Evolutionary conservation across 2,888 invertebrate species (phyloP).

Genomic region (Lordiphosa andalusiaca): DNA sequence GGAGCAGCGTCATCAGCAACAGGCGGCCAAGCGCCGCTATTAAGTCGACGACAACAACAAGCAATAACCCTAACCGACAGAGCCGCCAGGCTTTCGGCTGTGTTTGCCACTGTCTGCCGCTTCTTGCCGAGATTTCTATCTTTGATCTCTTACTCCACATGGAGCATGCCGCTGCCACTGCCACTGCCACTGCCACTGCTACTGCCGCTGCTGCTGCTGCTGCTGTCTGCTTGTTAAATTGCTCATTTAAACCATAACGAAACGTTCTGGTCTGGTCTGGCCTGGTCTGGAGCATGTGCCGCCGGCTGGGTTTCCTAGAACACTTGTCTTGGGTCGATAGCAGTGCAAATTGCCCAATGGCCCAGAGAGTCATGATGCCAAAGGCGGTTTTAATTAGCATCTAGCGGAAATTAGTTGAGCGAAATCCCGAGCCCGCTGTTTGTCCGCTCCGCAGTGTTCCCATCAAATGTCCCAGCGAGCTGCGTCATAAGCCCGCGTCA

Average conservation of each 20-base stretch:
- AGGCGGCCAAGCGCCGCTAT: constrained; percentile 69
- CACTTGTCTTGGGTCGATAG: constrained; percentile 21
- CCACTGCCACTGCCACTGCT: constrained; percentile 9
- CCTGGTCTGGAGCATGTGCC: constrained; percentile 60
- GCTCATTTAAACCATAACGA: constrained; percentile 74
- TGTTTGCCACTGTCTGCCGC: constrained; percentile 72
- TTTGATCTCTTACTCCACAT: constrained; percentile 79
- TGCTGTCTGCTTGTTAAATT: constrained; percentile 70
- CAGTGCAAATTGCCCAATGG: constrained; percentile 60
- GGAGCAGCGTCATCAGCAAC: constrained; percentile 32
- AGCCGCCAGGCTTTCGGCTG: constrained; percentile 37
- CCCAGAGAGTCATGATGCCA: constrained; percentile 36
- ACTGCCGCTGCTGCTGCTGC: constrained; percentile 26
- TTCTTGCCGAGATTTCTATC: constrained; percentile 76
- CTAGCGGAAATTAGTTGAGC: constrained; percentile 60
- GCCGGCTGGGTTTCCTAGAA: constrained; percentile 61
- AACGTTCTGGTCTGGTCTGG: constrained; percentile 46
- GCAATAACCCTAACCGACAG: constrained; percentile 71
- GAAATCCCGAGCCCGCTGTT: constrained; percentile 14
- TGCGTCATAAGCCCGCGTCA: constrained; percentile 41
- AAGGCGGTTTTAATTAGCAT: constrained; percentile 71
- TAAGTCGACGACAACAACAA: constrained; percentile 77
- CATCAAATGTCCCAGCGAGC: constrained; percentile 27
- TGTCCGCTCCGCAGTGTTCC: constrained; percentile 1
- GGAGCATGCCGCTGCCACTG: constrained; percentile 41